phyloP scores from a whole-genome alignment of 2,113 vertebrate genomes.

The Colius striatus region DNA sequence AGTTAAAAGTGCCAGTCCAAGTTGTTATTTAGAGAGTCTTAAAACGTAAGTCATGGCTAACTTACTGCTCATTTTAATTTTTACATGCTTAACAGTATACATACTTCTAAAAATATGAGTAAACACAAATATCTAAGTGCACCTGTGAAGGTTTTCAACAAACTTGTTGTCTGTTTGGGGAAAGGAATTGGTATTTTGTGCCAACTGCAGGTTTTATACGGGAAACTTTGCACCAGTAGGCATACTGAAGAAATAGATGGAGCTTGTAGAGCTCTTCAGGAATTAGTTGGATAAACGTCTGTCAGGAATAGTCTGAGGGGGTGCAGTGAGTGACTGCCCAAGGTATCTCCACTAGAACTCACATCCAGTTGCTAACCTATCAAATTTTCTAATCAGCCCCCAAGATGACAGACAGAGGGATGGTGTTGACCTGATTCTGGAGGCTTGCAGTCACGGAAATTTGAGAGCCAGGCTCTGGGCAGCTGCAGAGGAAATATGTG shows the following conservation, averaged over 20 bases:
- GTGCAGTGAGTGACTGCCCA: neutral
- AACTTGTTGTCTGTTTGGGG: neutral
- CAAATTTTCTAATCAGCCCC: neutral
- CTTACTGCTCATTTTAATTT: slow-evolving; percentile 9
- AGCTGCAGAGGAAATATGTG: neutral
- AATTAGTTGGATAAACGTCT: neutral
- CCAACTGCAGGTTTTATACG: neutral
- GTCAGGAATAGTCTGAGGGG: neutral
- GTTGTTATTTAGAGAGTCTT: slow-evolving; percentile 14
- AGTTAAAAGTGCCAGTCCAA: neutral
- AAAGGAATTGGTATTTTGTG: neutral
- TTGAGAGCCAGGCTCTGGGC: neutral
- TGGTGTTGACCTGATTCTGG: neutral
- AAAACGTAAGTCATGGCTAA: slow-evolving; percentile 15
- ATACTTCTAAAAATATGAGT: slow-evolving; percentile 23
- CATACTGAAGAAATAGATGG: neutral
- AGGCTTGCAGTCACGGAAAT: neutral
- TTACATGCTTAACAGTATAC: neutral
- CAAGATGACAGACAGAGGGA: neutral
- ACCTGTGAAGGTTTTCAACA: slow-evolving; percentile 15
- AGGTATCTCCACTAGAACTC: neutral
- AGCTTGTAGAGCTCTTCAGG: neutral
- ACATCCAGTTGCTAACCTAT: neutral
- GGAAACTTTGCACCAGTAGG: neutral
- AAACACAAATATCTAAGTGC: neutral